Evolutionary conservation across 2,888 invertebrate genomes (phyloP), one percentile per base, ranked within the genome.

Genomic region (Disparrhopalites patrizii): DNA sequence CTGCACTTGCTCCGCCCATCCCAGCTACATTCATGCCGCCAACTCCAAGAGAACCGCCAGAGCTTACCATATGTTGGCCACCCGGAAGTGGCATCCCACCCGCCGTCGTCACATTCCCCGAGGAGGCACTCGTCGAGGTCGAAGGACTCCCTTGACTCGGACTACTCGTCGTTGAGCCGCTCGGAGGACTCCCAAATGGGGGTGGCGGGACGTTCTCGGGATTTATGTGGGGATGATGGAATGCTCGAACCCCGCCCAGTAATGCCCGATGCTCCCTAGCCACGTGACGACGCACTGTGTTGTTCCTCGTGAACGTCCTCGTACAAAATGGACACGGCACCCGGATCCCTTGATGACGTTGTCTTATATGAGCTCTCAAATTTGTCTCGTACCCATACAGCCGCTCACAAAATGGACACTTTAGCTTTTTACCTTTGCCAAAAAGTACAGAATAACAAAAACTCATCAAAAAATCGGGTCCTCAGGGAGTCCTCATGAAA

Each of bases 301-400:
- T 93, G 84, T 93, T 93, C 77, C 93, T 86, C 75, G 93, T 93
- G 81, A 93, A 93, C 52, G 92, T 93, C 77, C 92, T 87, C 78
- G 89, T 85, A 82, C 93, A 93, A 81, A 90, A 92, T 68, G 92
- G 92, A 80, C 93, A 93, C 64, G 91, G 92, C 78, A 93, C 92
- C 62, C 93, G 85, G 77, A 93, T 93, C 76, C 93, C 92, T 81
- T 93, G 92, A 81, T 93, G 92, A 79, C 92, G 87, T 79, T 93
- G 93, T 64, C 92, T 84, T 79, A 93, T 92, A 82, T 93, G 93
- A 73, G 93, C 93, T 75, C 93, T 87, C 79, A 93, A 82, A 80
- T 93, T 93, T 78, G 93, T 93, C 84, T 93, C 93, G 80, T 93
- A 93, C 72, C 93, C 93, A 81, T 93, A 93, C 69, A 93, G 84